Conservation (phyloP, 1,140 invertebrate species). For the Bathynomus jamesi region DNA sequence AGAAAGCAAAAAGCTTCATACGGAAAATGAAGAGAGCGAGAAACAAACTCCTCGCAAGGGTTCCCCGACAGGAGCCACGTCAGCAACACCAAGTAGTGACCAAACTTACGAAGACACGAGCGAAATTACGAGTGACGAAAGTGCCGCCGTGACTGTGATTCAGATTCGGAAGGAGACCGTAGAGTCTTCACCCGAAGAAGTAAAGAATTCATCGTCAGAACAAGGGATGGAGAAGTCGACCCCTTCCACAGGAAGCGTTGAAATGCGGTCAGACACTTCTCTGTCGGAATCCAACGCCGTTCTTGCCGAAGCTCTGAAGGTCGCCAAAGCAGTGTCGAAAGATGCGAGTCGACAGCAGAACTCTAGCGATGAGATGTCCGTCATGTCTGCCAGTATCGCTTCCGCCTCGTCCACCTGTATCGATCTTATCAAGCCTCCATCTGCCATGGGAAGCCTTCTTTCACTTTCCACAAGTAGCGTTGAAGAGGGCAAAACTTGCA, state of each 20-base stretch:
- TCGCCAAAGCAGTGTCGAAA: slow-evolving; percentile 55
- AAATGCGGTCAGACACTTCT: slow-evolving; percentile 28
- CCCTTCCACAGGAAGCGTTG: slow-evolving; percentile 5
- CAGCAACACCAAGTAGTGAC: background rate
- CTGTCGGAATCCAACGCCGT: slow-evolving; percentile 56
- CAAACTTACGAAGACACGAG: background rate
- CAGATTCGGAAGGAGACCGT: background rate
- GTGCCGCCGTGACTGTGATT: no score
- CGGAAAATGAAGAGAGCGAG: slow-evolving; percentile 33
- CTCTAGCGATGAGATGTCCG: slow-evolving; percentile 42
- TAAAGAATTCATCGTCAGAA: slow-evolving; percentile 27
- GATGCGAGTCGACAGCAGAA: background rate
- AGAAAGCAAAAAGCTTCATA: slow-evolving; percentile 31
- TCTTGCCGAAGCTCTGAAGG: slow-evolving; percentile 60
- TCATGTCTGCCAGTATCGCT: slow-evolving; percentile 51
- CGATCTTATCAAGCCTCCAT: slow-evolving; percentile 68
- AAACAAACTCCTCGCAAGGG: slow-evolving; percentile 22
- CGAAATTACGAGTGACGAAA: background rate
- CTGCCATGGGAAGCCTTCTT: slow-evolving; percentile 50
- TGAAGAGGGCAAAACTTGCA: slow-evolving; percentile 32
- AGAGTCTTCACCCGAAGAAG: no score
- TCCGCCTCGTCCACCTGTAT: slow-evolving; percentile 51
- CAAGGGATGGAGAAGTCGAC: background rate
- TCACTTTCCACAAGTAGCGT: slow-evolving; percentile 40
- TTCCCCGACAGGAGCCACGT: background rate